Evolutionary conservation across 2,888 invertebrate genomes (phyloP), one percentile per base, ranked within the genome.

Genomic region (Mesoligia furuncula): DNA sequence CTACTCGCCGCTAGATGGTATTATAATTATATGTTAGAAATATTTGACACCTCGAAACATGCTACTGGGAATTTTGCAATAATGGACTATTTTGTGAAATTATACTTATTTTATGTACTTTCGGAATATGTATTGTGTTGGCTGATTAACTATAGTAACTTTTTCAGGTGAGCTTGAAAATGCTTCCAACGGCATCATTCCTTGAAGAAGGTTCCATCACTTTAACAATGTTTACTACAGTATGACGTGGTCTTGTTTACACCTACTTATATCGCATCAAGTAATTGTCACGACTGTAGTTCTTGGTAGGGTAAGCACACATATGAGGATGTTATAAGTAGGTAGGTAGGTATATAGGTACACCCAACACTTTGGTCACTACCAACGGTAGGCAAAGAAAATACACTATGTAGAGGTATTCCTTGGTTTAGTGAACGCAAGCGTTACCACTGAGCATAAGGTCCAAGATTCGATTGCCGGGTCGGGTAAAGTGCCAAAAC

Each of bases 1-100:
- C 96, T 95, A 95, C 94, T 95, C 92, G 80, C 81, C 92, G 88
- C 91, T 90, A 95, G 95, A 93, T 95, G 93, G 92, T 91, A 91
- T 70, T 89, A 77, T 68, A 64, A 87, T 86, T 75, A 75, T 6
- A 83, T 69, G 71, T 69, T 82, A 73, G 83, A 75, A 72, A 75
- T 39, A 36, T 45, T 69, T 61, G 15, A 39, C 42, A 15, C 15
- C 45, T 71, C 7, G 2, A 1, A 51, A 11, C 15, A 59, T 6
- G 4, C 11, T 39, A 15, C 15, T 17, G 15, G 2, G 13, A 73
- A n/a, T 15, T 48, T n/a, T 5, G 3, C 11, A 4, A 15, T 45
- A 20, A 45, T 31, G 2, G 13, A 24, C 27, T 13, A 39, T 4
- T 73, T 4, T 17, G 45, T 62, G 0, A 27, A 27, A 36, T 45